Conservation (phyloP, 1,140 invertebrate species). For the Solen grandis region DNA sequence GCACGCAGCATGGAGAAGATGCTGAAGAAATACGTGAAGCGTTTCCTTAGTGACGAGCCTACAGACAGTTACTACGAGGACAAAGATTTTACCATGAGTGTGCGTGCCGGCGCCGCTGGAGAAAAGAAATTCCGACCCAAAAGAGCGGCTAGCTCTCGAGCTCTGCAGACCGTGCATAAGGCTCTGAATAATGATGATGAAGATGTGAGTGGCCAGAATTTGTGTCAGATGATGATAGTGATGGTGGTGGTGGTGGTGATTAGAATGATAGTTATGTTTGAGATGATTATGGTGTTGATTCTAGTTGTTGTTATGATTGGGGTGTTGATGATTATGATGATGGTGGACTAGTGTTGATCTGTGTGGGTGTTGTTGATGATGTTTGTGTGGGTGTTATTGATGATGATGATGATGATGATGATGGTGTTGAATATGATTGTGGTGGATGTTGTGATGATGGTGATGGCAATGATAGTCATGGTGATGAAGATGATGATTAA, state of each 20-base stretch:
- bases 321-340: background rate
- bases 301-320: background rate
- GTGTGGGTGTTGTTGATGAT: background rate
- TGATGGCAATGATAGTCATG: background rate
- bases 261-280: background rate
- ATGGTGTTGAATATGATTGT: background rate
- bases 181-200: constrained; percentile 38
- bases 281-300: background rate
- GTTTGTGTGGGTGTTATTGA: background rate
- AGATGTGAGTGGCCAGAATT: background rate
- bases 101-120: background rate
- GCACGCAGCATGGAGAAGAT: constrained; percentile 40
- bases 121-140: constrained; percentile 44
- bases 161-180: constrained; percentile 48
- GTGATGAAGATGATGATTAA: background rate
- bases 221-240: background rate
- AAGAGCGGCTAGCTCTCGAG: constrained; percentile 46
- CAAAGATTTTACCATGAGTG: constrained; percentile 18
- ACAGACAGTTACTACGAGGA: constrained; percentile 50
- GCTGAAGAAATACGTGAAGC: constrained; percentile 51
- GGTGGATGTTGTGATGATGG: background rate
- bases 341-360: background rate
- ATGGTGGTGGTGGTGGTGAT: background rate
- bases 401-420: background rate
- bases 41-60: constrained; percentile 33